Base-by-base conservation (phyloP, 2,888 invertebrate genomes). In the Nudaria mundana region DNA sequence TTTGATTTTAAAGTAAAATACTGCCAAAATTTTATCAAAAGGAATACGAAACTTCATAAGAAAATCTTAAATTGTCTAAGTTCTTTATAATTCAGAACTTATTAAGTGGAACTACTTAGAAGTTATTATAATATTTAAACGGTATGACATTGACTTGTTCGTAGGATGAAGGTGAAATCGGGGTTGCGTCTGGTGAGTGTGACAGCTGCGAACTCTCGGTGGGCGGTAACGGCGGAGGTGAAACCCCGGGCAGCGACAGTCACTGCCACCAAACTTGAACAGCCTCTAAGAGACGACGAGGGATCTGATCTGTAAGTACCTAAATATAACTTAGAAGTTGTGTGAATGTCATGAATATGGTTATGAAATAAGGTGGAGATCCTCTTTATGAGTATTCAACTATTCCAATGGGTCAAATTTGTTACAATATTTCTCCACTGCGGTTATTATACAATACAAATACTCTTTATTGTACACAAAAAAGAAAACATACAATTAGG, bases 221-320 rank as follows among this genome's bases (percentile, higher is more conserved):
- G 98, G 98, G 96, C 94, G 60, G 93, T 98, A 56, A 95, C 95
- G 13, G 93, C 96, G 30, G 97, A 98, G 66, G 93, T 95, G 34
- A 94, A 97, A 70, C 94, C 96, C 56, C 95, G 96, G 2, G 93
- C 94, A 1, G 97, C 97, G 16, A 95, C 97, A 10, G 97, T 98
- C 37, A 97, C 97, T 0, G 96, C 96, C 0, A 92, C 94, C 38
- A 92, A 93, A 45, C 68, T 87, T 4, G 88, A 88, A 33, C 85
- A 83, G 52, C 85, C 86, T 1, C 58, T 86, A 37, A 67, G 76
- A 12, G 86, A 86, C 34, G 86, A 85, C 45, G 80, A 78, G 33
- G 70, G 73, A 25, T 53, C 76, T 16, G 76, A 81, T 32, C 63
- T 71, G 87, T 87, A 60, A 76, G 83, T 75, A 15, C 5, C 14